phyloP scores from a whole-genome alignment of 1,140 invertebrate species.

The Chelonus insularis region DNA sequence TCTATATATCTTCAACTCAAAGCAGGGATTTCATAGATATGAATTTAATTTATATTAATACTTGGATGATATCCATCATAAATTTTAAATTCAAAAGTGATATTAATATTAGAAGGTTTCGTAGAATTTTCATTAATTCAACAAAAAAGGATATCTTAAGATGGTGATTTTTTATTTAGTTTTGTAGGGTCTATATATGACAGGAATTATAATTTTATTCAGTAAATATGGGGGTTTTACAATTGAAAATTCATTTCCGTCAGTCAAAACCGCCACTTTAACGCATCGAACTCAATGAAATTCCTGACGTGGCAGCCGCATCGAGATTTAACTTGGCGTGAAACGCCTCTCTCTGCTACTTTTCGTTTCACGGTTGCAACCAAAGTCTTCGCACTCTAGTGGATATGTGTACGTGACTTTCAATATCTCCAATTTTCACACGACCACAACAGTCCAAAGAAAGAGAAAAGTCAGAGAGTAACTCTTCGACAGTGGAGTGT shows the following conservation, averaged over 20 bases:
- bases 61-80: no score
- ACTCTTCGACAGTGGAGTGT: slow-evolving; percentile 29
- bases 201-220: no score
- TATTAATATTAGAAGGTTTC: no score
- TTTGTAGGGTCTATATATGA: no score
- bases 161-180: no score
- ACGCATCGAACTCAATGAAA: slow-evolving; percentile 39
- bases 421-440: slow-evolving; percentile 16
- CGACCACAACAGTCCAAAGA: neutral
- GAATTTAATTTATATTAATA: no score
- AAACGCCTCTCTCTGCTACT: slow-evolving; percentile 30
- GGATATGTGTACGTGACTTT: slow-evolving; percentile 24
- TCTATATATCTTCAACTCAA: no score
- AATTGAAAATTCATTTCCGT: slow-evolving; percentile 4
- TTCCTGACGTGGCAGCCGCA: slow-evolving; percentile 37
- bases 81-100: no score
- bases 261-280: slow-evolving; percentile 11
- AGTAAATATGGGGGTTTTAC: no score
- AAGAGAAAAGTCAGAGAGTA: slow-evolving; percentile 3
- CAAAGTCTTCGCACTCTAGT: slow-evolving; percentile 24
- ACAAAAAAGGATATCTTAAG: no score
- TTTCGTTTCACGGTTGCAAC: slow-evolving; percentile 21
- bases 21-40: no score
- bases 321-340: slow-evolving; percentile 37
- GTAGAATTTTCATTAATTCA: no score